These are phyloP conservation scores for Tapirus terrestris DNA, from an alignment of 2,113 vertebrate species.

Conservation along the genomic window DNA sequence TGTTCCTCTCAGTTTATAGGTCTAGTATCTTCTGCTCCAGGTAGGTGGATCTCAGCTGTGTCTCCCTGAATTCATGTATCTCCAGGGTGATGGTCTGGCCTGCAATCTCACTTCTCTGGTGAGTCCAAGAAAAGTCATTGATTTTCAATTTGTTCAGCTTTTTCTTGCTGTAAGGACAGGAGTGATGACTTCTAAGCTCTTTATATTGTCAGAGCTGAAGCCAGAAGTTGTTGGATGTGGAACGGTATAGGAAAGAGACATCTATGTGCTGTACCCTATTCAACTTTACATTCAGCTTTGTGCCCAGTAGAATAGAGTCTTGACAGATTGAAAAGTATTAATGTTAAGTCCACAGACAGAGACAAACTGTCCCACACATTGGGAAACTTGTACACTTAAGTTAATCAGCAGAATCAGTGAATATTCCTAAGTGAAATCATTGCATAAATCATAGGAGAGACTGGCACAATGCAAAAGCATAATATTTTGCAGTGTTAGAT, in stretches of 20 bases:
- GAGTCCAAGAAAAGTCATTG: neutral
- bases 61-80: slow-evolving; percentile 9
- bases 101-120: neutral
- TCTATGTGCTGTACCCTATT: neutral
- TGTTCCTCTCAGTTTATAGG: neutral
- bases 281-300: neutral
- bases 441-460: slow-evolving; percentile 12
- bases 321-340: neutral
- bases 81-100: neutral
- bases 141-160: neutral
- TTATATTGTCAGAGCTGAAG: neutral
- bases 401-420: neutral
- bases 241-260: neutral
- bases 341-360: neutral
- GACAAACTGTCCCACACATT: neutral
- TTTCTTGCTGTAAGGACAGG: neutral
- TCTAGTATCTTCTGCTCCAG: neutral
- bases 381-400: neutral
- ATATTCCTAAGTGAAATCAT: neutral
- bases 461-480: neutral
- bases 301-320: neutral
- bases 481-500: neutral
- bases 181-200: neutral
- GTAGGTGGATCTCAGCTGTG: neutral
- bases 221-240: neutral